phyloP scores from a whole-genome alignment of 2,888 invertebrate genomes.

The Cybosia mesomella region DNA sequence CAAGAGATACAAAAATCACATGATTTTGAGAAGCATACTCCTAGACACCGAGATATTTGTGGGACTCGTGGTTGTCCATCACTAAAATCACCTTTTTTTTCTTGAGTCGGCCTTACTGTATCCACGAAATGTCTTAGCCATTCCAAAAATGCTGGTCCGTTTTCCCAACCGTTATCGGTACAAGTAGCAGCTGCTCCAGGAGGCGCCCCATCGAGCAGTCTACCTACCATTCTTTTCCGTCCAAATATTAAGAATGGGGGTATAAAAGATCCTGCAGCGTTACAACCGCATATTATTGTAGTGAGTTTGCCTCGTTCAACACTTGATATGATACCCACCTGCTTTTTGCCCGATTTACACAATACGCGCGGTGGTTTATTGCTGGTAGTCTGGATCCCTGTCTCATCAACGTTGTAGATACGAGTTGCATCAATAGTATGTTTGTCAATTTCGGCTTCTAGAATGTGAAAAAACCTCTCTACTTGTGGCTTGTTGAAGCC shows the following conservation, averaged over 20 bases:
- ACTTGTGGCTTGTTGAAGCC: constrained; percentile 13
- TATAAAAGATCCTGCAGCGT: not conserved
- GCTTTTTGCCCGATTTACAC: not conserved
- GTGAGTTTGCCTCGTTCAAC: not conserved
- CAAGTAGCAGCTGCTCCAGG: constrained; percentile 9
- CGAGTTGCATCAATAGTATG: not conserved
- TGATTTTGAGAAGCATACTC: constrained; percentile 39
- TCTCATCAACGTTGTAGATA: constrained; percentile 1
- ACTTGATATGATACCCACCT: not conserved
- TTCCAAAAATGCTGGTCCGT: constrained; percentile 39
- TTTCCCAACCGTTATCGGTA: constrained; percentile 42
- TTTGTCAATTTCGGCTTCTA: not conserved
- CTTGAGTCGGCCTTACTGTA: constrained; percentile 30
- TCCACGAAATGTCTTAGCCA: constrained; percentile 39
- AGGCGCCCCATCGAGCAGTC: constrained; percentile 9
- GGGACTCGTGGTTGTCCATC: constrained; percentile 35
- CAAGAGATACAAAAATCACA: constrained; percentile 40
- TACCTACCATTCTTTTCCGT: constrained; percentile 3
- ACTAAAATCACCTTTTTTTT: constrained; percentile 35
- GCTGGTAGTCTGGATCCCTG: not conserved
- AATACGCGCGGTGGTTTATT: not conserved
- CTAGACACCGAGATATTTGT: constrained; percentile 34
- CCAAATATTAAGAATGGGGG: constrained; percentile 1
- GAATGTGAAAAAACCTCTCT: not conserved
- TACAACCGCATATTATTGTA: not conserved